These are phyloP conservation scores for Cryptotermes secundus DNA, from an alignment of 1,140 invertebrate species.

Conservation along the genomic window DNA sequence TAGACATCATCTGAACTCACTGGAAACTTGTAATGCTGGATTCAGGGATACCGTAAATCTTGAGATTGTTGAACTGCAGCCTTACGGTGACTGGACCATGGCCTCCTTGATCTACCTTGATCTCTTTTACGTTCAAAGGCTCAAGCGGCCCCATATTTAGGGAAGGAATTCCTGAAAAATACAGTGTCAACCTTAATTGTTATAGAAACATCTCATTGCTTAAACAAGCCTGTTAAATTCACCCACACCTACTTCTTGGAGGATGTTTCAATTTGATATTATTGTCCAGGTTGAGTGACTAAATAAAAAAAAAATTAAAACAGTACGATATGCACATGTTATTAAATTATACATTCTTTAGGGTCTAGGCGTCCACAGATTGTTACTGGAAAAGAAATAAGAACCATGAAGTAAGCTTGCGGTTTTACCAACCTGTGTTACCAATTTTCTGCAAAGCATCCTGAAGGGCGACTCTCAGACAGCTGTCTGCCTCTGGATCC, in stretches of 20 bases:
- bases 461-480: background rate
- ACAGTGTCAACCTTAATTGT: no score
- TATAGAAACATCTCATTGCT: no score
- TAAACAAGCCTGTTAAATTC: no score
- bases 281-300: no score
- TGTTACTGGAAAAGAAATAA: no score
- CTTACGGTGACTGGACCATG: background rate
- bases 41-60: background rate
- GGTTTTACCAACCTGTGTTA: background rate
- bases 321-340: no score
- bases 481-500: background rate
- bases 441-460: background rate
- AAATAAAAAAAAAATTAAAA: no score
- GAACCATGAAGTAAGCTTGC: no score
- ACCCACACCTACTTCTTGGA: no score
- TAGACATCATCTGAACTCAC: background rate
- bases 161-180: background rate
- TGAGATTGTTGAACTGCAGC: background rate
- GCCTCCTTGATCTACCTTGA: background rate
- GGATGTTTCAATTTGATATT: no score
- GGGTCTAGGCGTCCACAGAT: no score
- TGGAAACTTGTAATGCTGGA: background rate
- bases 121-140: background rate
- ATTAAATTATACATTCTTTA: no score
- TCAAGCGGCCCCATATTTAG: background rate